Base-by-base conservation (phyloP, 2,888 invertebrate species). In the Leucozona laternaria region DNA sequence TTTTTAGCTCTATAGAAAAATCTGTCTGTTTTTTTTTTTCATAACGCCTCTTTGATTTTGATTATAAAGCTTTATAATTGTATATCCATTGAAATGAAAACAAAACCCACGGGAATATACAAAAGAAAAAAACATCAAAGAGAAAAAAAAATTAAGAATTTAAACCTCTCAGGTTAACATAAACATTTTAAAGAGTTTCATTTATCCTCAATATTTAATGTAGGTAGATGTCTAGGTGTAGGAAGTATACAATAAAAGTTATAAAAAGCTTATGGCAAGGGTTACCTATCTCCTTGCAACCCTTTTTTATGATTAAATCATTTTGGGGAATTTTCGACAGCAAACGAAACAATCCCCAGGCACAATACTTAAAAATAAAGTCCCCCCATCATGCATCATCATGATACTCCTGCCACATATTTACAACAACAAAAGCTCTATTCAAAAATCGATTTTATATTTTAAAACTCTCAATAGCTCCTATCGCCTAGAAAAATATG, bases 391-490 rank as follows among this genome's bases (percentile, higher is more conserved):
- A 40, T 22, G 8, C 31, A 31, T 31, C 8, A 31, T 8, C 5
- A 8, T 1, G 7, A n/a, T 31, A 8, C 31, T 31, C 31, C 0
- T 31, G 8, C 31, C 0, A 25, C 22, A 8, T 20, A 17, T 60
- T 25, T 10, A 43, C 10, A 62, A 10, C 15, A 40, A 4, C 15
- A 25, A 40, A 25, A 22, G n/a, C 15, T 22, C 8, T 6, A 15
- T 28, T 45, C n/a, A 57, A 70, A 81, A 71, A 81, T 77, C 70
- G 77, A 81, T 81, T 64, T 37, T 34, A 34, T 11, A 75, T 64
- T 31, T 70, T 31, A 57, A 68, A 76, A 25, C 40, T 13, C 45
- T 55, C 20, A 62, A 37, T 8, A 13, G 10, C 50, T 50, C 8
- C 17, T 45, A 8, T 50, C 53, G 40, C 25, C 70, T 43, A 40